Evolutionary conservation across 2,113 vertebrate genomes (phyloP).

Genomic region (Nothobranchius kuhntae): DNA sequence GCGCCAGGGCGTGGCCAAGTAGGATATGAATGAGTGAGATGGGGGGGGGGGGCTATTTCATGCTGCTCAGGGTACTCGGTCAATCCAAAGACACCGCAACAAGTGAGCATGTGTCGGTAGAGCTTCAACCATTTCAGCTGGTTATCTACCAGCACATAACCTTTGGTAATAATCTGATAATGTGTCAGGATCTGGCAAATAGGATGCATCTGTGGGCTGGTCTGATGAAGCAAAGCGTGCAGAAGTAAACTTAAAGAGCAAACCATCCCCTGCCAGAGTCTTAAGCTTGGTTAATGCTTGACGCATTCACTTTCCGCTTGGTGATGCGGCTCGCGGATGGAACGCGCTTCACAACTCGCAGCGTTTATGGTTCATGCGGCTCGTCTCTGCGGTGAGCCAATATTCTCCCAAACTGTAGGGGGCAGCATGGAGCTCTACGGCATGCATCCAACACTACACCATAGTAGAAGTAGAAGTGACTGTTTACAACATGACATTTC

Average conservation of each 20-base stretch:
- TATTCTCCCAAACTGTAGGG: no score
- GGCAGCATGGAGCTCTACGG: no score
- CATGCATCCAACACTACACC: no score
- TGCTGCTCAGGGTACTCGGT: not conserved
- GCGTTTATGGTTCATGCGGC: no score
- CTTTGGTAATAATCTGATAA: not conserved
- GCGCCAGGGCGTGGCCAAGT: slow-evolving; percentile 37
- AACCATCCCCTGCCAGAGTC: no score
- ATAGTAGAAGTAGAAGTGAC: no score
- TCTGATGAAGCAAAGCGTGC: slow-evolving; percentile 32
- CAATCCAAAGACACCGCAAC: slow-evolving; percentile 2
- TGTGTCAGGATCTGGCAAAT: not conserved
- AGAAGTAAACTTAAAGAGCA: slow-evolving; percentile 22
- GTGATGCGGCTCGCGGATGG: no score
- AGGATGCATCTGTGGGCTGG: slow-evolving; percentile 16
- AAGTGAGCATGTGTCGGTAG: slow-evolving; percentile 22
- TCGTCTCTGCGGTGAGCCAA: no score
- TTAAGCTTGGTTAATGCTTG: no score
- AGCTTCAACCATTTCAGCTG: not conserved
- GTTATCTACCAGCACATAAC: not conserved
- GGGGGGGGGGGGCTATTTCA: not conserved
- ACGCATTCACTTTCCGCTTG: no score
- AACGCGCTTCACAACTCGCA: no score
- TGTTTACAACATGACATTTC: no score
- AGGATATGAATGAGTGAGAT: slow-evolving; percentile 34